Conservation (phyloP, 2,888 invertebrate genomes). For the Caradrina clavipalpis region DNA sequence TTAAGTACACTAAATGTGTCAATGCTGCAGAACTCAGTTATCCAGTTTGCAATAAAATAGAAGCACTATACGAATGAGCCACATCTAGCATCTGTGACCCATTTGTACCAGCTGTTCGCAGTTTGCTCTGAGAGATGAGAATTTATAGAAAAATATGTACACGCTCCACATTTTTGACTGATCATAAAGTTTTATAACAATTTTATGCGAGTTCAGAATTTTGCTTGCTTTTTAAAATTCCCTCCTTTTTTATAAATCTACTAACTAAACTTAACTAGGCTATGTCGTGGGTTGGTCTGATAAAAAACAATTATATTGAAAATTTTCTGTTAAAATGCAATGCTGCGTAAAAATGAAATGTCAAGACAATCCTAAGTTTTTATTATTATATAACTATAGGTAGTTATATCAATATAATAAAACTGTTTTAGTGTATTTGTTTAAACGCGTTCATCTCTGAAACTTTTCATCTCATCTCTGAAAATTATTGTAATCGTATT, state of each 20-base stretch:
- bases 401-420: too few relatives aligned
- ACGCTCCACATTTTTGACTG: slow-evolving; percentile 6
- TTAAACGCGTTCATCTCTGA: too few relatives aligned
- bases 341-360: too few relatives aligned
- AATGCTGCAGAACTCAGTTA: background rate
- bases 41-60: slow-evolving; percentile 30
- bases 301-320: too few relatives aligned
- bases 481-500: too few relatives aligned
- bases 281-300: too few relatives aligned
- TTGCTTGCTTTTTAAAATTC: background rate
- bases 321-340: too few relatives aligned
- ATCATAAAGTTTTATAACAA: slow-evolving; percentile 12
- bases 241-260: background rate
- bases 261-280: too few relatives aligned
- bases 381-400: too few relatives aligned
- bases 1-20: background rate
- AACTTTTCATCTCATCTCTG: too few relatives aligned
- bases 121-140: slow-evolving; percentile 24
- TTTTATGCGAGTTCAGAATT: background rate
- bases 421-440: too few relatives aligned
- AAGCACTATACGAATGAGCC: slow-evolving; percentile 16
- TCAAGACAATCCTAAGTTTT: too few relatives aligned
- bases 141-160: slow-evolving; percentile 39
- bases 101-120: slow-evolving; percentile 41
- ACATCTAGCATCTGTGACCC: slow-evolving; percentile 42